Base-by-base conservation (phyloP, 2,797 vertebrate genomes). In the Novumbra hubbsi region DNA sequence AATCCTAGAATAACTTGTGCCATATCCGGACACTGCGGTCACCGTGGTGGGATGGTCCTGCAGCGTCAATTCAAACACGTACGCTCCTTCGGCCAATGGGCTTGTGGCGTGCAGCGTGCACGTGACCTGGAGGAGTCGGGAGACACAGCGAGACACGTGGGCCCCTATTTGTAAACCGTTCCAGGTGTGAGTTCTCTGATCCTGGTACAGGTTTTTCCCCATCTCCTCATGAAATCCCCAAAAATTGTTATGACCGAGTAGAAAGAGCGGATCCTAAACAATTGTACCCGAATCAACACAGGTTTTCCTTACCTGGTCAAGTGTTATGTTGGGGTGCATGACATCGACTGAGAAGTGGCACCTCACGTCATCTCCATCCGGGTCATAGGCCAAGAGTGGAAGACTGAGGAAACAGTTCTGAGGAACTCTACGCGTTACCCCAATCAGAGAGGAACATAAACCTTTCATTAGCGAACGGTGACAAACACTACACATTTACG, bases 41-140 rank as follows among this genome's bases (percentile, higher is more conserved):
- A 70, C 80, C 15, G 19, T 63, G 7, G 52, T 57, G 24, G 90
- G 48, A 4, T 78, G 84, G 78, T 93, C 92, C 76, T 90, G 80
- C 71, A 93, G 57, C 17, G 70, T 17, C 70, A 93, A 0, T 73
- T 91, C 90, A 27, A 92, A 85, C 60, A 90, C 83, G 0, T 91
- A 85, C 27, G 84, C 67, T 0, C 89, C 90, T 0, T 14, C 0
- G 0, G 1, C 9, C 1, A 80, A 11, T 0, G 38, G 0, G 0
- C 81, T 79, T 0, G 19, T 30, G 0, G 73, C 52, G 0, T 0
- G 79, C 71, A 92, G 79, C 0, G 63, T 74, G 75, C 92, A 92
- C 0, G 62, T 0, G 12, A 38, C 41, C 90, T 91, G 79, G 0
- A n/a, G 63, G 66, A 1, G 12, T 4, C 11, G 12, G 11, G 24